A percentile compares a stretch with the other conserved stretches of the same genome.
These are phyloP conservation scores for Gracilinanus agilis DNA, from an alignment of 2,113 vertebrate genomes.

Conservation along the genomic window DNA sequence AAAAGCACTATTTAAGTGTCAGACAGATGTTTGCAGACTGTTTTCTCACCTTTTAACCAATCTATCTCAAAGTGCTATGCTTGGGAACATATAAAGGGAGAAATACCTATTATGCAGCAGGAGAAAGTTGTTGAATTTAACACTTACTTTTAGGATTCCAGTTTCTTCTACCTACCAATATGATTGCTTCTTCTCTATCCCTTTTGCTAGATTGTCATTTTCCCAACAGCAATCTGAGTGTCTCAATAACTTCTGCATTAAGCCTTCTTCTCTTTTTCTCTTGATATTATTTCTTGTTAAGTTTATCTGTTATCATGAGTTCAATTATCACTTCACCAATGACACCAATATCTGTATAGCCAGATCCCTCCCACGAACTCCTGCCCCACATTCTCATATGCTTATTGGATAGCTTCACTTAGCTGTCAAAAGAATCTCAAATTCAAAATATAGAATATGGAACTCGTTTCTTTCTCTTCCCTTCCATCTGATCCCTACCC, in stretches of 20 bases:
- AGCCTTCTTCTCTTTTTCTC: neutral
- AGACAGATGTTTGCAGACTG: neutral
- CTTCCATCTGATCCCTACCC: neutral
- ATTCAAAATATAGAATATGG: neutral
- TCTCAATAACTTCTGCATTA: neutral
- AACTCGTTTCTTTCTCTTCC: neutral
- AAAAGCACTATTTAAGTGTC: neutral
- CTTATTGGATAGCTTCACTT: neutral
- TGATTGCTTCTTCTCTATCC: neutral
- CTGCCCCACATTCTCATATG: neutral
- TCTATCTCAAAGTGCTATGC: neutral
- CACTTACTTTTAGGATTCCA: neutral
- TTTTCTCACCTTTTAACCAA: neutral
- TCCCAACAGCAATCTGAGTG: neutral
- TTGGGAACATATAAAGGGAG: neutral
- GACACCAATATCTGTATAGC: neutral
- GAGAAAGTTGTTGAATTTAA: neutral
- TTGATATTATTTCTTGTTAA: neutral
- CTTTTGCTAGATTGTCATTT: neutral
- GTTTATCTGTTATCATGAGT: too few species aligned
- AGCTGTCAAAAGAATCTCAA: neutral
- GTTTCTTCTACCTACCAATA: neutral
- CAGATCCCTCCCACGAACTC: neutral
- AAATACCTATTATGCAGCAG: neutral
- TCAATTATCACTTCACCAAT: too few species aligned